A percentile compares a stretch with the other conserved stretches of the same genome.
Conservation (phyloP, 2,888 invertebrate species). For the Tetramorium bicarinatum region DNA sequence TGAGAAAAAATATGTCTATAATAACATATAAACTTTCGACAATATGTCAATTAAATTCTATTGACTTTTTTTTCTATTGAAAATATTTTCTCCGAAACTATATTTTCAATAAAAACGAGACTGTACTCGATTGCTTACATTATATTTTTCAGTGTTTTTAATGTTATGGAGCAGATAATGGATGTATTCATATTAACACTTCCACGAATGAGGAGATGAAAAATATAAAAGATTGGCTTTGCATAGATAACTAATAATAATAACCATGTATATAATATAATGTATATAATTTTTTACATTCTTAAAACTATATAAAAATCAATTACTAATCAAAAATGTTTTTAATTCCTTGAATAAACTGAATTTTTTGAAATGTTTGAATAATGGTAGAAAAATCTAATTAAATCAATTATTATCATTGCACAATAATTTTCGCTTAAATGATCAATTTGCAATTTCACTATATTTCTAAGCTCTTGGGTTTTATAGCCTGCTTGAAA, state of each 20-base stretch:
- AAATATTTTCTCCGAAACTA: neutral
- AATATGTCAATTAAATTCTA: constrained; percentile 7
- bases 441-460: constrained; percentile 12
- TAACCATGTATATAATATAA: neutral
- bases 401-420: neutral
- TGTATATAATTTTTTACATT: neutral
- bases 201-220: neutral
- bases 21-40: constrained; percentile 23
- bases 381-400: neutral
- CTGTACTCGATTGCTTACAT: neutral
- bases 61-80: neutral
- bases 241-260: neutral
- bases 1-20: neutral
- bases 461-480: neutral
- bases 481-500: constrained; percentile 15
- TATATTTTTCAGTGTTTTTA: constrained; percentile 21
- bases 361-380: neutral
- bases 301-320: neutral
- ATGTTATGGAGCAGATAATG: constrained; percentile 5
- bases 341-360: neutral
- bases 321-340: neutral
- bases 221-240: neutral
- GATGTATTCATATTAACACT: constrained; percentile 14
- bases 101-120: constrained; percentile 1
- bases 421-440: neutral